Percentiles rank a stretch among this genome's conserved stretches.
Evolutionary conservation across 2,888 invertebrate genomes (phyloP).

Genomic region (Miltochrista miniata): DNA sequence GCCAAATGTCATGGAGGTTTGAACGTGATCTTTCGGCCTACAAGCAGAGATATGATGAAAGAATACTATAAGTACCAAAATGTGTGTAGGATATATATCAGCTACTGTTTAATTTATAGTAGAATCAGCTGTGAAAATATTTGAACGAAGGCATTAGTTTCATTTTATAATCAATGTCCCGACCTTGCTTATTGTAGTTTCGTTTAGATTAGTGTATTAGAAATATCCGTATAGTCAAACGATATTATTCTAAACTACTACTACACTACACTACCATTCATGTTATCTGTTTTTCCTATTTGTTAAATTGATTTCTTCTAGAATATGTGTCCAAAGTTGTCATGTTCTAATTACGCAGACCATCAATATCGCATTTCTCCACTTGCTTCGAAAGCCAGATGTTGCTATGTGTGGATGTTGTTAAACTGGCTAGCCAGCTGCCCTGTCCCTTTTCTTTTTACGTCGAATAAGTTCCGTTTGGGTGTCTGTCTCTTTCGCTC

Average conservation of each 20-base stretch:
- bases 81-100: constrained; percentile 18
- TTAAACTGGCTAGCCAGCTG: constrained; percentile 53
- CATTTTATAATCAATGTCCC: constrained; percentile 47
- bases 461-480: constrained; percentile 55
- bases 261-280: no score
- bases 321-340: constrained; percentile 43
- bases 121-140: constrained; percentile 58
- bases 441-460: constrained; percentile 68
- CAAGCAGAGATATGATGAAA: constrained; percentile 42
- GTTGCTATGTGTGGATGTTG: constrained; percentile 64
- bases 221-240: no score
- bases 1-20: constrained; percentile 72
- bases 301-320: no score
- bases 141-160: constrained; percentile 47
- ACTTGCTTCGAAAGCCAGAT: constrained; percentile 69
- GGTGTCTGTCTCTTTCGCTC: constrained; percentile 57
- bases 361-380: constrained; percentile 63
- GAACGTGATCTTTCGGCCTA: constrained; percentile 58
- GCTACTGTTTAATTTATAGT: constrained; percentile 37
- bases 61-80: constrained; percentile 25
- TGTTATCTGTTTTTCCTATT: not conserved
- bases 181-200: constrained; percentile 41
- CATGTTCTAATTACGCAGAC: constrained; percentile 57
- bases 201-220: constrained; percentile 32
- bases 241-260: constrained; percentile 12